Evolutionary conservation across 2,888 invertebrate genomes (phyloP), one percentile per base, ranked within the genome.

Genomic region (Zaprionus bogoriensis): DNA sequence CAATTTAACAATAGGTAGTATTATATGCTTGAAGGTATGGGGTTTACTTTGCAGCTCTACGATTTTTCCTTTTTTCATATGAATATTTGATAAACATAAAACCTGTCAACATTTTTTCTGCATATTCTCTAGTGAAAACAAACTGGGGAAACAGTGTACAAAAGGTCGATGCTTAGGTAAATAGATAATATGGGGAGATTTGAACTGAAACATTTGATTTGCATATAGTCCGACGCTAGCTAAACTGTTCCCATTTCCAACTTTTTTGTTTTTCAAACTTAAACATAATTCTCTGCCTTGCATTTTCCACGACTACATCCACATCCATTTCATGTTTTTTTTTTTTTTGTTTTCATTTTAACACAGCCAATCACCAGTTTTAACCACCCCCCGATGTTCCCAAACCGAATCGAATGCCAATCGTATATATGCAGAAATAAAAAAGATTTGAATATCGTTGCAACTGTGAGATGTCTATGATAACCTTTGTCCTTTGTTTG

Each of bases 361-460:
- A 77, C 80, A 80, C 80, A 80, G 80, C 80, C 80, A 80, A 80
- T 80, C 84, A 77, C 75, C 67, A 69, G 70, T 65, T 57, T 61
- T n/a, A n/a, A n/a, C n/a, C n/a, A n/a, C n/a, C n/a, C n/a, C n/a
- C n/a, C n/a, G n/a, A n/a, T n/a, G n/a, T 50, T 50, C 22, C 54
- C 50, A 41, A 46, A 42, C 52, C 62, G 42, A 58, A 64, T 60
- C 59, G 66, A 63, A 57, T 32, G 14, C 32, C 12, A 36, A 36
- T 36, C 32, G 32, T 36, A 17, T 32, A 32, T 32, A 17, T 36
- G 17, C 32, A 36, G 17, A 36, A 36, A 36, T 17, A 17, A 32
- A 27, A 12, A 36, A 32, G 9, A 2, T 4, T n/a, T n/a, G n/a
- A n/a, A n/a, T n/a, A n/a, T n/a, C n/a, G n/a, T n/a, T n/a, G n/a